These are phyloP conservation scores for Enteromius treurensis DNA, from an alignment of 2,797 vertebrate genomes.

Conservation along the genomic window DNA sequence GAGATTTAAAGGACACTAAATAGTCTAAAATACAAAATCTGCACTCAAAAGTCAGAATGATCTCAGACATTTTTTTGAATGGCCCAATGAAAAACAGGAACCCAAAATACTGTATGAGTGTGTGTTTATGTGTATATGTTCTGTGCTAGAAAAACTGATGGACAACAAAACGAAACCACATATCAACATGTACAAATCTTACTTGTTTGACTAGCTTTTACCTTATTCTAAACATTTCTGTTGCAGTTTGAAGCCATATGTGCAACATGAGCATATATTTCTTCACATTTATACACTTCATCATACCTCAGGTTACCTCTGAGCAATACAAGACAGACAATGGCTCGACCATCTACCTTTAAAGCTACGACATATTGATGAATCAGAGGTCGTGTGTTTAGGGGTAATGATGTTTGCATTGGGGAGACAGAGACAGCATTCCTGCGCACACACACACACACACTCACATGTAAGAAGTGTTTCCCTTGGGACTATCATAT, in stretches of 20 bases:
- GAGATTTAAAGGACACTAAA: background rate
- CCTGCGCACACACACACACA: constrained; percentile 7
- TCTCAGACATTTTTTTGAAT: background rate
- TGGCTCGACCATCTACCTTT: background rate
- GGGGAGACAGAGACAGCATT: background rate
- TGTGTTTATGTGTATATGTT: background rate
- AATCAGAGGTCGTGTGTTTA: constrained; percentile 29
- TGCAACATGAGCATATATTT: background rate
- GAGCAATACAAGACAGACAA: background rate
- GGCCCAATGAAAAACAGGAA: background rate
- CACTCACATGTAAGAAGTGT: background rate
- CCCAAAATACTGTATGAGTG: background rate
- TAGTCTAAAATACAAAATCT: background rate
- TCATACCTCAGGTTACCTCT: background rate
- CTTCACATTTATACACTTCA: background rate
- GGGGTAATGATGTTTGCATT: constrained; percentile 30
- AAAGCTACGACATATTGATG: background rate
- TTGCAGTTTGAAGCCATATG: background rate
- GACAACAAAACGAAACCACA: background rate
- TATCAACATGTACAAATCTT: background rate
- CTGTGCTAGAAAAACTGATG: background rate
- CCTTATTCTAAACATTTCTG: background rate
- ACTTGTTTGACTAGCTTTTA: background rate
- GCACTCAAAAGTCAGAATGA: background rate
- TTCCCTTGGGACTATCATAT: constrained; percentile 23